These are phyloP conservation scores for Caerostris extrusa DNA, from an alignment of 1,140 invertebrate species.

Conservation along the genomic window DNA sequence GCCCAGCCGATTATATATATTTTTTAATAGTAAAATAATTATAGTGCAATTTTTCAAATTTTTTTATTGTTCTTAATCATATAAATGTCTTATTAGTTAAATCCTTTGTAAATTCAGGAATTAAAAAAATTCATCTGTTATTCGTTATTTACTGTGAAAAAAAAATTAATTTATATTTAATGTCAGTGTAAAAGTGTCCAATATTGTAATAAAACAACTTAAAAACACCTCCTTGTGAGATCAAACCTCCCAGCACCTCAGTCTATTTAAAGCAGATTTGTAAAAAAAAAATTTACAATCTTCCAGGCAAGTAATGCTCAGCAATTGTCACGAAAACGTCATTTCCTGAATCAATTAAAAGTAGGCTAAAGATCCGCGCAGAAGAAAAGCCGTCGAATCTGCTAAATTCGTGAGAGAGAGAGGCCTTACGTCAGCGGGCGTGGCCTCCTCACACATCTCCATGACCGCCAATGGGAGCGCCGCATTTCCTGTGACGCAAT, in stretches of 20 bases:
- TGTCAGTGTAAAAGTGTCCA: too few species aligned
- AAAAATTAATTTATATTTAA: too few species aligned
- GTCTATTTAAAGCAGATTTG: neutral
- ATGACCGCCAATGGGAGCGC: constrained; percentile 15
- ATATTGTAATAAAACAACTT: neutral
- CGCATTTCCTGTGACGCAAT: constrained; percentile 10
- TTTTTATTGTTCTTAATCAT: too few species aligned
- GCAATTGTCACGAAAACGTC: constrained; percentile 29
- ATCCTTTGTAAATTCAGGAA: too few species aligned
- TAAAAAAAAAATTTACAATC: too few species aligned
- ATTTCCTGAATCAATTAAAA: constrained; percentile 23
- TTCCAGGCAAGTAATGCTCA: neutral
- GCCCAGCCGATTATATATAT: too few species aligned
- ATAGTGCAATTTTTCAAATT: too few species aligned
- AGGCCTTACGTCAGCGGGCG: constrained; percentile 59
- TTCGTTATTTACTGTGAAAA: too few species aligned
- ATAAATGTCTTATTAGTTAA: too few species aligned
- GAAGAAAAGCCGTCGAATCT: neutral
- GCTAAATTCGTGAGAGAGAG: constrained; percentile 34
- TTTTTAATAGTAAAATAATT: too few species aligned
- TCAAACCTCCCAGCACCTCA: neutral
- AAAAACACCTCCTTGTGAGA: neutral
- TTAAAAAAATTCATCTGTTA: too few species aligned
- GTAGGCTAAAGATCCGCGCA: neutral
- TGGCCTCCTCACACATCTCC: constrained; percentile 11